Base-by-base conservation (phyloP, 1,140 invertebrate species). In the Ceratitis capitata region DNA sequence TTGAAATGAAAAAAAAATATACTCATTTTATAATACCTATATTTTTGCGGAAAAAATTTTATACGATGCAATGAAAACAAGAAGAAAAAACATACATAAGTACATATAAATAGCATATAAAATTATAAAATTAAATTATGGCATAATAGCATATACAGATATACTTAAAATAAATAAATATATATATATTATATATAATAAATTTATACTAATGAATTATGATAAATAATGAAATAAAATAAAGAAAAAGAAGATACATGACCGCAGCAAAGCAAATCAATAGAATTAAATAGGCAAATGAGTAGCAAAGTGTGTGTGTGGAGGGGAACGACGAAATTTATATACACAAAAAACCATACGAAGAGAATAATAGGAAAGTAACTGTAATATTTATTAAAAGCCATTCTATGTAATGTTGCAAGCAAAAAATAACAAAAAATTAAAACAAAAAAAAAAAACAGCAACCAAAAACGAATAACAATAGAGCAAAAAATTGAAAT, bases 1-100 rank as follows among this genome's bases (percentile, higher is more conserved):
- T n/a, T n/a, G n/a, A n/a, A n/a, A n/a, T n/a, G n/a, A n/a, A n/a
- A 69, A 69, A 74, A 83, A 84, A 78, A 86, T 86, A 86, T 84
- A 86, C 83, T 86, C 85, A 86, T 86, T 86, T 86, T 86, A 86
- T 86, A 86, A 83, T 86, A n/a, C n/a, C n/a, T n/a, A 83, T 86
- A 86, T 86, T 84, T 83, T 84, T 86, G 82, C 85, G 74, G 74
- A 7, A 85, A 49, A 83, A 83, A 85, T 85, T 85, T 85, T 85
- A 85, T 85, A 85, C 85, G 78, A 85, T 83, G 85, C 85, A n/a
- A 58, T 42, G 84, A 85, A 85, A 84, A 69, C 49, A 83, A 85
- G 86, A 51, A 85, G 23, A 84, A 83, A 84, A 85, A 85, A 74
- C 47, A 87, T 42, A 23, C 47, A 69, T 42, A 85, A 85, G n/a